A percentile compares a stretch with the other conserved stretches of the same genome.
These are phyloP conservation scores for Mormoops blainvillei DNA, from an alignment of 2,113 vertebrate species.

Conservation along the genomic window DNA sequence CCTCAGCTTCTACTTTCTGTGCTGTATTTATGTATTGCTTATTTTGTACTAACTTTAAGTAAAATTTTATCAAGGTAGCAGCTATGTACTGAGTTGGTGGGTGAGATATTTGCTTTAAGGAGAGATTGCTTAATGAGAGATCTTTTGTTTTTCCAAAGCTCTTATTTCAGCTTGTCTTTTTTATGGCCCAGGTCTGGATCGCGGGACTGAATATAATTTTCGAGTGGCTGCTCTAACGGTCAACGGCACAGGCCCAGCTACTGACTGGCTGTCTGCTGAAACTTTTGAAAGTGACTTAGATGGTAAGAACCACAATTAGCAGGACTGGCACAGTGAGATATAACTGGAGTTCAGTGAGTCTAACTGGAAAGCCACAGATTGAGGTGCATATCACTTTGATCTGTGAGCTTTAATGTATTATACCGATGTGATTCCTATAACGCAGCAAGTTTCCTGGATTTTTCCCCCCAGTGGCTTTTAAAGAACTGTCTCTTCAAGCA, in stretches of 20 bases:
- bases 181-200: constrained; percentile 87
- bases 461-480: not conserved
- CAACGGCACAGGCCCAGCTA: constrained; percentile 93
- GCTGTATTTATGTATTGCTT: not conserved
- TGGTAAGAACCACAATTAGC: constrained; percentile 79
- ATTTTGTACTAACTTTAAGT: not conserved
- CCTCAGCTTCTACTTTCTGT: not conserved
- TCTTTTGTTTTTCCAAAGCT: not conserved
- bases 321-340: not conserved
- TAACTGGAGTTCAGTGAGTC: not conserved
- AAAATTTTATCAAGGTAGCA: not conserved
- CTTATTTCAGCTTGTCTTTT: not conserved
- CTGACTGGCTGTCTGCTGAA: constrained; percentile 92
- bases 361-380: not conserved
- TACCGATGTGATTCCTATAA: fast-evolving
- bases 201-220: constrained; percentile 95
- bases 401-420: not conserved
- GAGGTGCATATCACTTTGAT: not conserved
- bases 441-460: not conserved
- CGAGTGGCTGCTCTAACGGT: constrained; percentile 91
- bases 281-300: constrained; percentile 98
- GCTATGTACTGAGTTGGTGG: not conserved
- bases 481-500: not conserved
- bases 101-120: not conserved
- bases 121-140: not conserved